Percentiles rank a stretch among this genome's conserved stretches.
These are phyloP conservation scores for Melanotaenia duboulayi DNA, from an alignment of 2,113 vertebrate genomes.

Conservation along the genomic window DNA sequence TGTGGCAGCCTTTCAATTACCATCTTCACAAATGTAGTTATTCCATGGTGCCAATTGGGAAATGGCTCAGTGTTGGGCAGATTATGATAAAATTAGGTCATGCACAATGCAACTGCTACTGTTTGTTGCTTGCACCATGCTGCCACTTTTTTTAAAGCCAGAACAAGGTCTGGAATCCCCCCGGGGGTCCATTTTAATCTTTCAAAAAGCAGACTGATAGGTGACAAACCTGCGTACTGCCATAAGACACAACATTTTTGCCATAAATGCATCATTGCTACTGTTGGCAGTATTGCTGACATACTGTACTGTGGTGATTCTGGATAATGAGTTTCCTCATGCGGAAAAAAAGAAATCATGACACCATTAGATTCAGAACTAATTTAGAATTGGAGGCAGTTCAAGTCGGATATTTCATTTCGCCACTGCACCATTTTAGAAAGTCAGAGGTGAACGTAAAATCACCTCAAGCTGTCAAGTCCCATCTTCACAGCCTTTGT, in stretches of 20 bases:
- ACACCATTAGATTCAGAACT: conserved; percentile 59
- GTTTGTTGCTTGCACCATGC: conserved; percentile 27
- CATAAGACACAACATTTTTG: conserved; percentile 27
- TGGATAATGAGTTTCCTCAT: conserved; percentile 60
- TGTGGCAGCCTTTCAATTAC: conserved; percentile 25
- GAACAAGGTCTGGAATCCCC: conserved; percentile 26
- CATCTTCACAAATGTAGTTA: conserved; percentile 27
- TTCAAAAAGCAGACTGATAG: conserved; percentile 44
- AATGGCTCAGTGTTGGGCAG: conserved; percentile 23
- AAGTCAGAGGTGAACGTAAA: conserved; percentile 30
- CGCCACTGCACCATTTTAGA: conserved; percentile 31
- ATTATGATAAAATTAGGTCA: conserved; percentile 59
- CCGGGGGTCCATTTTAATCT: conserved; percentile 34
- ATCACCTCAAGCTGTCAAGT: conserved; percentile 26
- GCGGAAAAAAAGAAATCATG: conserved; percentile 53
- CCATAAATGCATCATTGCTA: conserved; percentile 29
- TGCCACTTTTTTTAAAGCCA: conserved; percentile 23
- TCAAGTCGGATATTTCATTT: conserved; percentile 48
- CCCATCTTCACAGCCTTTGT: conserved; percentile 27
- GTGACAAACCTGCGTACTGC: conserved; percentile 45
- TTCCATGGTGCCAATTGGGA: conserved; percentile 17
- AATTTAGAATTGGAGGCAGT: conserved; percentile 58
- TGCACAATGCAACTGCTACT: conserved; percentile 22
- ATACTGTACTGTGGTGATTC: conserved; percentile 52
- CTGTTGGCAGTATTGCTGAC: conserved; percentile 42